phyloP scores from a whole-genome alignment of 2,113 vertebrate species.

The Ovis aries region DNA sequence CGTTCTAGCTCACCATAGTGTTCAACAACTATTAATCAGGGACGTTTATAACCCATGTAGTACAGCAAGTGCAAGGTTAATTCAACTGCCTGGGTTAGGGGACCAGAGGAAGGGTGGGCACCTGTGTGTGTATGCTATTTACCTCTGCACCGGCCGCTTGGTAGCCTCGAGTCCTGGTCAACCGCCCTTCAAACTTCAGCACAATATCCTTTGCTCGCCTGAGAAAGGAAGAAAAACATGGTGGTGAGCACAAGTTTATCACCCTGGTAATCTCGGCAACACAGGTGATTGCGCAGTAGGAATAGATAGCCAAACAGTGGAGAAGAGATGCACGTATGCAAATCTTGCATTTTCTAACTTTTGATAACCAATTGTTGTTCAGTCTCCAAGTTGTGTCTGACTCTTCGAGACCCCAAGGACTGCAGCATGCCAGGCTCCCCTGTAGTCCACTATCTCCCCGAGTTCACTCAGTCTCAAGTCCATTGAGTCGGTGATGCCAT shows the following conservation, averaged over 20 bases:
- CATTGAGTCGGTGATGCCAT: not conserved
- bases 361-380: not conserved
- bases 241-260: not conserved
- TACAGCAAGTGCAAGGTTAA: rapidly evolving
- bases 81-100: rapidly evolving
- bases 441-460: too few relatives aligned
- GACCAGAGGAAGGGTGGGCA: rapidly evolving
- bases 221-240: constrained; percentile 1
- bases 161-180: constrained; percentile 96
- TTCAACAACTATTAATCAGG: rapidly evolving
- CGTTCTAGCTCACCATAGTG: rapidly evolving
- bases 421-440: too few relatives aligned
- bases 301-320: rapidly evolving
- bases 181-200: constrained; percentile 92
- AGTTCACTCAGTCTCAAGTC: not conserved
- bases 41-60: rapidly evolving
- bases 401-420: too few relatives aligned
- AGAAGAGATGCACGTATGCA: rapidly evolving
- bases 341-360: not conserved
- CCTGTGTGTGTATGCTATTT: rapidly evolving
- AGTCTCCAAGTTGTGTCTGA: not conserved
- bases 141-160: constrained; percentile 98
- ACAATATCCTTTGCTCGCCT: constrained; percentile 96
- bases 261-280: not conserved
- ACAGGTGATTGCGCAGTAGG: not conserved